Base-by-base conservation (phyloP, 2,113 vertebrate species). In the Hemibagrus wyckioides region DNA sequence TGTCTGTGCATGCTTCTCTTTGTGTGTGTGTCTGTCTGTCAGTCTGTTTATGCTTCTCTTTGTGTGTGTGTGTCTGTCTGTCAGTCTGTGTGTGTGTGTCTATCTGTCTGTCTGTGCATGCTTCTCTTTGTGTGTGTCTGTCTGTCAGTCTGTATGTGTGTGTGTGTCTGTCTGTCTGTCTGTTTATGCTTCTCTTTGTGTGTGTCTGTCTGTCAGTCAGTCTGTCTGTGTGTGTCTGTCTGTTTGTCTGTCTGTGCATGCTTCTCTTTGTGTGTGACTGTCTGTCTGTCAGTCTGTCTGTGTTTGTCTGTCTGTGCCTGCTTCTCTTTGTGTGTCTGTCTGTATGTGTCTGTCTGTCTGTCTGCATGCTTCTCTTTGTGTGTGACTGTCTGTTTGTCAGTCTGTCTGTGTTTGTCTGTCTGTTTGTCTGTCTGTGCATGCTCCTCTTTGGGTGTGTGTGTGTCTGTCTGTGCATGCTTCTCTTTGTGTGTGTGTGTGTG, bases 101-200 rank as follows among this genome's bases (percentile, higher is more conserved):
- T n/a, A 92, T 94, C 91, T 92, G 91, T 85, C 89, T 80, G 56
- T 82, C 85, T 88, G 87, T 90, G 90, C 90, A 91, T 90, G 89
- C n/a, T n/a, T n/a, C n/a, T n/a, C n/a, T n/a, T n/a, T 85, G 90
- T 61, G 59, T 52, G 91, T 93, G 91, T 82, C 44, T 48, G 44
- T 48, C 1, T 7, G 44, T 48, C n/a, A n/a, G n/a, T n/a, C n/a
- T n/a, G n/a, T n/a, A n/a, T 92, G 91, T 85, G 90, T 80, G 56
- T 82, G 86, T 88, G 87, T 90, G 90, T 90, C 90, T 90, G 89
- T 85, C 89, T 61, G 59, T 52, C n/a, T n/a, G n/a, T n/a, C n/a
- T n/a, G n/a, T n/a, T n/a, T n/a, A n/a, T n/a, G n/a, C n/a, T n/a
- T n/a, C n/a, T n/a, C n/a, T n/a, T n/a, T n/a, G 91, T 93, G 91